phyloP scores from a whole-genome alignment of 2,797 vertebrate genomes.

The Agapornis canus region DNA sequence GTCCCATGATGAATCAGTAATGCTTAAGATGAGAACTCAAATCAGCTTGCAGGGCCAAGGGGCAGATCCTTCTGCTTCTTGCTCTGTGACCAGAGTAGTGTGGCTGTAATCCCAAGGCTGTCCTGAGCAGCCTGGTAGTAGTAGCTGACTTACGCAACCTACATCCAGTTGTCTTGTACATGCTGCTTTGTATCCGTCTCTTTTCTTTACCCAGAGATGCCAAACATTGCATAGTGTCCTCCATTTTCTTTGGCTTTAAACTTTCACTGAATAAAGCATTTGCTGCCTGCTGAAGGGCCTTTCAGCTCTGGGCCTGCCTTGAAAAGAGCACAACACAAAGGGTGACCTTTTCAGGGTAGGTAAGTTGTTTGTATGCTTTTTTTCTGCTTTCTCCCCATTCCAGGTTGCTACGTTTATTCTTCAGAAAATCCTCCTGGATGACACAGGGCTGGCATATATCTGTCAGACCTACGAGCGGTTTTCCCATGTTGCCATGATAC shows the following conservation, averaged over 20 bases:
- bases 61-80: neutral
- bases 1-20: neutral
- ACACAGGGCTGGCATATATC: slow-evolving; percentile 96
- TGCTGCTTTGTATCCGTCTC: neutral
- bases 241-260: neutral
- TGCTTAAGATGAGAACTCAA: neutral
- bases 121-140: neutral
- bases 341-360: neutral
- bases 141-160: neutral
- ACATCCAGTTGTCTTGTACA: neutral
- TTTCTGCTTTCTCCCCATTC: slow-evolving; percentile 9
- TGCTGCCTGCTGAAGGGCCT: neutral
- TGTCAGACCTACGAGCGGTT: slow-evolving; percentile 98
- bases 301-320: neutral
- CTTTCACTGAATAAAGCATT: neutral
- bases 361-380: neutral
- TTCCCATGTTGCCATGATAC: slow-evolving; percentile 98
- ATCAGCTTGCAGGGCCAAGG: neutral
- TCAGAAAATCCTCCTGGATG: slow-evolving; percentile 96
- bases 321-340: slow-evolving; percentile 5
- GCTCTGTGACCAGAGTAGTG: neutral
- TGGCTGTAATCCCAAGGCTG: neutral
- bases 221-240: neutral
- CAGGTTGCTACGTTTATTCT: slow-evolving; percentile 98
- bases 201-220: neutral